phyloP scores from a whole-genome alignment of 2,797 vertebrate genomes.

The Sebastiscus tertius region DNA sequence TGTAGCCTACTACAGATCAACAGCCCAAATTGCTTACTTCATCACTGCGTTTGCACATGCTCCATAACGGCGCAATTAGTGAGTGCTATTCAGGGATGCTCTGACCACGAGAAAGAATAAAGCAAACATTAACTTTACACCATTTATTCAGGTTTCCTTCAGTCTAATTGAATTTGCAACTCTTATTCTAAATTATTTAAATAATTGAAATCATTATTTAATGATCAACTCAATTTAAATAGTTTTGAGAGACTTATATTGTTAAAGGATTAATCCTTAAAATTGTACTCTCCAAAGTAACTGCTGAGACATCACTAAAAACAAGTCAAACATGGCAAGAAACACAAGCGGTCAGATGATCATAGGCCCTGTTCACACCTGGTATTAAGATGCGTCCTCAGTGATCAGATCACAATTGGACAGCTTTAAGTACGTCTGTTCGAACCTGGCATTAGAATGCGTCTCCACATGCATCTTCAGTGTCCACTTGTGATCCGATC shows the following conservation, averaged over 20 bases:
- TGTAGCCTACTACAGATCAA: conserved; percentile 45
- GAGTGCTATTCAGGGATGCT: conserved; percentile 31
- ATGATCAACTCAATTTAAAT: neutral
- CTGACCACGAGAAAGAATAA: conserved; percentile 16
- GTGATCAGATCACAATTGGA: too few relatives aligned
- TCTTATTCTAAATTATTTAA: neutral
- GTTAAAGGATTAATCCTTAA: neutral
- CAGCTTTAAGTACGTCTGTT: too few relatives aligned
- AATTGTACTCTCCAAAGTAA: neutral
- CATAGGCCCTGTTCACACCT: too few relatives aligned
- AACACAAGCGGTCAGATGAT: neutral
- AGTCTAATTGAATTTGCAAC: conserved; percentile 4
- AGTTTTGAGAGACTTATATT: neutral
- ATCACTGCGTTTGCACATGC: conserved; percentile 38
- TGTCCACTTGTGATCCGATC: too few relatives aligned
- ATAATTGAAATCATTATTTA: neutral
- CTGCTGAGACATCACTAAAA: neutral
- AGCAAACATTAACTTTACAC: neutral
- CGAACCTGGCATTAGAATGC: too few relatives aligned
- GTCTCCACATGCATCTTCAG: too few relatives aligned
- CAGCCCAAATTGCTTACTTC: conserved; percentile 49
- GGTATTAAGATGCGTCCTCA: too few relatives aligned
- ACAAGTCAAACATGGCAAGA: neutral
- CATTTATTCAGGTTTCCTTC: neutral
- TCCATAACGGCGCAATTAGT: conserved; percentile 50